These are phyloP conservation scores for Siniperca undulata DNA, from an alignment of 2,797 vertebrate species.

Conservation along the genomic window DNA sequence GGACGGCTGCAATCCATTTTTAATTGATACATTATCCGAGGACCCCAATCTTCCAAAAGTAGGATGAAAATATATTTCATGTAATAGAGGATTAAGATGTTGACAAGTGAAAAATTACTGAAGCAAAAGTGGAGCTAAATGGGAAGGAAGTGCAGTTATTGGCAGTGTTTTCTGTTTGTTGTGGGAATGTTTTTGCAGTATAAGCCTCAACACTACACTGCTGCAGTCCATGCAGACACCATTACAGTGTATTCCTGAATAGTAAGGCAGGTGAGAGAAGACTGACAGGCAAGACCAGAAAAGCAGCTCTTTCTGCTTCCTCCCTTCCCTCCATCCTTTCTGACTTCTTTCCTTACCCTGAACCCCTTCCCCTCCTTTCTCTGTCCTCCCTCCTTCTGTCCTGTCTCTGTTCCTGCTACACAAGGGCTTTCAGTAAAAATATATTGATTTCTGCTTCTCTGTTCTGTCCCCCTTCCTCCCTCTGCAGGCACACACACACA, in stretches of 20 bases:
- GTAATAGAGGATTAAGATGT: neutral
- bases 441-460: slow-evolving; percentile 74
- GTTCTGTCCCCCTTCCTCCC: slow-evolving; percentile 22
- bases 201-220: neutral
- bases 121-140: neutral
- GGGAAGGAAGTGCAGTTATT: neutral
- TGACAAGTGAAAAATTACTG: neutral
- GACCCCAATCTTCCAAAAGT: neutral
- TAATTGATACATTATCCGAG: neutral
- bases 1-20: too few relatives aligned
- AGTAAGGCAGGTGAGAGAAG: neutral
- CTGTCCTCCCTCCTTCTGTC: slow-evolving; percentile 32
- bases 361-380: slow-evolving; percentile 14
- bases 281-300: slow-evolving; percentile 27
- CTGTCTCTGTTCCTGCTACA: slow-evolving; percentile 64
- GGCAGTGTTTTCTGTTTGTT: neutral
- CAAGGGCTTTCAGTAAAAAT: slow-evolving; percentile 74
- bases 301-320: slow-evolving; percentile 11
- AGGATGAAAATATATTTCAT: neutral
- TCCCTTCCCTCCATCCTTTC: slow-evolving; percentile 12
- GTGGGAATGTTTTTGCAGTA: neutral
- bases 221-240: slow-evolving; percentile 23
- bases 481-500: slow-evolving; percentile 5
- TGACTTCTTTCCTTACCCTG: neutral
- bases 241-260: neutral